These are phyloP conservation scores for Micromys minutus DNA, from an alignment of 2,113 vertebrate species.

Conservation along the genomic window DNA sequence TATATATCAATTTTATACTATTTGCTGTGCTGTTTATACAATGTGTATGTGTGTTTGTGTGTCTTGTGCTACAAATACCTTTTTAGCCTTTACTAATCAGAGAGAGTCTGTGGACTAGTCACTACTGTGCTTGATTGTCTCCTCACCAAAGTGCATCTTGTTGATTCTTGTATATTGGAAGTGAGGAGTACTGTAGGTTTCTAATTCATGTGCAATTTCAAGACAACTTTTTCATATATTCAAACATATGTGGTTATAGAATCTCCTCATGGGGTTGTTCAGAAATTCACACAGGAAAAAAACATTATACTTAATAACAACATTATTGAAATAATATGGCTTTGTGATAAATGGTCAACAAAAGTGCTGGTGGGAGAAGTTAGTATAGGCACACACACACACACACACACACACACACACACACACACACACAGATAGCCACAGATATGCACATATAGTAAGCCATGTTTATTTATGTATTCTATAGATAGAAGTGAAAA, in stretches of 20 bases:
- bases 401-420: neutral
- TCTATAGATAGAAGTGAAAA: neutral
- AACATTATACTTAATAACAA: neutral
- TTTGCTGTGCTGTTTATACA: neutral
- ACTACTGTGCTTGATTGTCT: neutral
- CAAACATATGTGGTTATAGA: neutral
- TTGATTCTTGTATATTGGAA: neutral
- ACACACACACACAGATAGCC: neutral
- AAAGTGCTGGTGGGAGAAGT: too few relatives aligned
- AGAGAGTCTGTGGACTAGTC: neutral
- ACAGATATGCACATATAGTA: too few relatives aligned
- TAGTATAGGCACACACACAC: neutral
- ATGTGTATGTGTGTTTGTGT: neutral
- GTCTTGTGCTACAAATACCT: neutral
- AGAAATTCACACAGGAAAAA: neutral
- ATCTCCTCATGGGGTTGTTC: neutral
- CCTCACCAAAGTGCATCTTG: neutral
- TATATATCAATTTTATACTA: neutral
- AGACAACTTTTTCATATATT: neutral
- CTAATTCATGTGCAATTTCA: neutral
- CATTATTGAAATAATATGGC: neutral
- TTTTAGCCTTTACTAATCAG: neutral
- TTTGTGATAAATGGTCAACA: neutral
- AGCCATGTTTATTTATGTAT: neutral
- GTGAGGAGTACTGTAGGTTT: neutral